phyloP scores from a whole-genome alignment of 2,888 invertebrate species.

The Plutella xylostella region DNA sequence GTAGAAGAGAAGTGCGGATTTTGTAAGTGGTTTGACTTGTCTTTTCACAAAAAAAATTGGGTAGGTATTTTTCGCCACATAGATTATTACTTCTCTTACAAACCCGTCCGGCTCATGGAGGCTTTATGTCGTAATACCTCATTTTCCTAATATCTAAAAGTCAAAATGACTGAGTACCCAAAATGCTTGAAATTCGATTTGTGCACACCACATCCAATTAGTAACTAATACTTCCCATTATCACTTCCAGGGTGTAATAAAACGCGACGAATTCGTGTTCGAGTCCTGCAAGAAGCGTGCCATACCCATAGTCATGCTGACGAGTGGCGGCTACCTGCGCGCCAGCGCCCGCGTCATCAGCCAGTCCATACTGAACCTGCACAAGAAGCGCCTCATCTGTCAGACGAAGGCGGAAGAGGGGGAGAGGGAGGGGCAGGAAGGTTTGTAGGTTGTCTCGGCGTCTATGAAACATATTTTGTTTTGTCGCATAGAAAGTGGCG shows the following conservation, averaged over 20 bases:
- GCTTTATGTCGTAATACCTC: no score
- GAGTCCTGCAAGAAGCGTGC: slow-evolving; percentile 69
- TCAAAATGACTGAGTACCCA: background rate
- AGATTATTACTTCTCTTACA: no score
- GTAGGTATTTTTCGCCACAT: no score
- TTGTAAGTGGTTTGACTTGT: no score
- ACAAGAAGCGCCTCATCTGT: slow-evolving; percentile 66
- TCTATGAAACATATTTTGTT: no score
- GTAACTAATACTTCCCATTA: background rate
- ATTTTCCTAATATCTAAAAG: no score
- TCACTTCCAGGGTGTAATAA: slow-evolving; percentile 80
- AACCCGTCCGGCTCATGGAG: no score
- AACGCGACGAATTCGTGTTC: slow-evolving; percentile 87
- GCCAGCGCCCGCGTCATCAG: slow-evolving; percentile 85
- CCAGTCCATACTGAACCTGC: slow-evolving; percentile 84
- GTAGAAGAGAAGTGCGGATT: no score
- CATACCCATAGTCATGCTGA: slow-evolving; percentile 87
- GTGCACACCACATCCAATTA: background rate
- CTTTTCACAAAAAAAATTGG: no score
- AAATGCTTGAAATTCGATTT: background rate
- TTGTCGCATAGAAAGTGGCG: no score
- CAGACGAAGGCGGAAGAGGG: slow-evolving; percentile 16
- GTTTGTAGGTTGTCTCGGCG: slow-evolving; percentile 9
- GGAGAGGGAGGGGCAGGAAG: slow-evolving; percentile 7
- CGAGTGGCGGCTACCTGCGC: slow-evolving; percentile 88